phyloP scores from a whole-genome alignment of 2,888 invertebrate species.

The Norana najaformis region DNA sequence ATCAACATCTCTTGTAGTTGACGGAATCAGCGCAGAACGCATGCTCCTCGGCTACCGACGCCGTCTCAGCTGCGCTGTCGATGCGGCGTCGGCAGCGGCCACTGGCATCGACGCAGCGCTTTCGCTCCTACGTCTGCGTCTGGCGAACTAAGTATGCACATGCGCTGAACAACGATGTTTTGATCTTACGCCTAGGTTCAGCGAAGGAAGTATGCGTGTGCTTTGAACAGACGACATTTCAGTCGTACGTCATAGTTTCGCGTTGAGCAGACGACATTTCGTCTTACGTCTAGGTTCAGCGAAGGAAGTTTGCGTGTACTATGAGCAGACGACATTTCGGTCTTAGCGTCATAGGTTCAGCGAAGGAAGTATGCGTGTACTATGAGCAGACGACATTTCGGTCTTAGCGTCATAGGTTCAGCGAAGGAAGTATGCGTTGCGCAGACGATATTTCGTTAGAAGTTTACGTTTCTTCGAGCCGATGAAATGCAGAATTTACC shows the following conservation, averaged over 20 bases:
- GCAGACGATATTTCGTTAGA: no score
- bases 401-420: neutral
- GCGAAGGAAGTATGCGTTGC: neutral
- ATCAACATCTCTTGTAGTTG: neutral
- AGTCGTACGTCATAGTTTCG: neutral
- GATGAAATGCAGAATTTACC: neutral
- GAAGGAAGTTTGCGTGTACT: neutral
- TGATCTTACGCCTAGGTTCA: neutral
- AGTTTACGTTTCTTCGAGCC: neutral
- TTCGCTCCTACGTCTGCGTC: no score
- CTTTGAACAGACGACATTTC: neutral
- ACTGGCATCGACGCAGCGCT: neutral
- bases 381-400: neutral
- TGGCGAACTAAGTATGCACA: no score
- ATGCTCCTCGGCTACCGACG: neutral
- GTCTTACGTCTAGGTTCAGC: neutral
- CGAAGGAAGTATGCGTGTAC: neutral
- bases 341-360: neutral
- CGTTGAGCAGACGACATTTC: neutral
- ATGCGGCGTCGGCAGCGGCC: neutral
- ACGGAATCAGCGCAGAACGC: neutral
- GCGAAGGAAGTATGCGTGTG: neutral
- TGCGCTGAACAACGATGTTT: neutral
- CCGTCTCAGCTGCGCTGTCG: neutral
- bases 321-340: neutral